Base-by-base conservation (phyloP, 2,888 invertebrate genomes). In the Acleris emargana region DNA sequence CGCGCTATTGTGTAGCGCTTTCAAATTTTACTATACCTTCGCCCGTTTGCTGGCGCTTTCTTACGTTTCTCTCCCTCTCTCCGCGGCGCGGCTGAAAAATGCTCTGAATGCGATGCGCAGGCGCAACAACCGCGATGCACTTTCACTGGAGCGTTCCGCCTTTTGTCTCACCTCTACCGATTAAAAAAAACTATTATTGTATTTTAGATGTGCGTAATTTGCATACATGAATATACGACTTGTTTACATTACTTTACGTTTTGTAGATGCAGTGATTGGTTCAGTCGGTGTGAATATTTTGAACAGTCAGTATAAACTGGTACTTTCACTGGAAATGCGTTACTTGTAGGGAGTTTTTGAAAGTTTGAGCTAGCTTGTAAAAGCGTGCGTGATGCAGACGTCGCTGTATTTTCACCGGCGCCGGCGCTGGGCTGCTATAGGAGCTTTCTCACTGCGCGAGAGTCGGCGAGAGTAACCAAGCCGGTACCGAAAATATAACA, bases 1-100 rank as follows among this genome's bases (percentile, higher is more conserved):
- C 91, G 87, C 85, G 87, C 91, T 88, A 91, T 91, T 92, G 91
- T 91, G 86, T 89, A 83, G 91, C 91, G 92, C 91, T 92, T 92
- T 91, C 91, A 91, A 91, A 92, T 91, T 91, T 87, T 88, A 88
- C 88, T 87, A 81, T 84, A 86, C 88, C 85, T 82, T 86, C 86
- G 87, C 86, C 81, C 77, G 84, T 80, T 82, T 78, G 82, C 78
- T 79, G 82, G 86, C 89, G 87, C 91, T 92, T 90, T 91, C 90
- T 86, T 89, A 80, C 86, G 86, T 87, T 89, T 89, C 89, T 87
- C 87, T 84, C 83, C 84, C 82, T 81, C 81, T 83, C 86, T 80
- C 83, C 82, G 79, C 78, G 78, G 79, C 78, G 78, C 71, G 67
- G 81, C 91, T 90, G 91, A 91, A 92, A 91, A 90, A 87, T 89